Percentiles rank a stretch among this genome's conserved stretches.
These are phyloP conservation scores for Galerucella nymphaeae DNA, from an alignment of 2,888 invertebrate genomes.

Conservation along the genomic window DNA sequence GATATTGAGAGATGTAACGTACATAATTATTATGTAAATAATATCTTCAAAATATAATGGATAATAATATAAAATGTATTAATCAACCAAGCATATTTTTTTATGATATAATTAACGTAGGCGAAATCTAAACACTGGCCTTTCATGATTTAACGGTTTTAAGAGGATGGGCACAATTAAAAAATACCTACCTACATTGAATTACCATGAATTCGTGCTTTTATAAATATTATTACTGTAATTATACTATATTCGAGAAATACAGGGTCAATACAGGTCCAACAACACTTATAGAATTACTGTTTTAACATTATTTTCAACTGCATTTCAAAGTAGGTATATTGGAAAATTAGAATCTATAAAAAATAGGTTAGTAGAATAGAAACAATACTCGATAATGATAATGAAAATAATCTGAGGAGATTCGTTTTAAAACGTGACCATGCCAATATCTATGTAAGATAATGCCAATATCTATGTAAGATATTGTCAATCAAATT, in stretches of 20 bases:
- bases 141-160: slow-evolving; percentile 7
- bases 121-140: neutral
- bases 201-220: neutral
- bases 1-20: neutral
- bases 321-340: neutral
- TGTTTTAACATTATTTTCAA: neutral
- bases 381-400: no score
- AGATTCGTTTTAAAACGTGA: neutral
- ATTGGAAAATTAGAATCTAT: neutral
- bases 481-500: neutral
- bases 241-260: neutral
- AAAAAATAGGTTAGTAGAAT: neutral
- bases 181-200: neutral
- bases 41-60: slow-evolving; percentile 2
- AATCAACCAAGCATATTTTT: neutral
- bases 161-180: slow-evolving; percentile 11
- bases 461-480: neutral
- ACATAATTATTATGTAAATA: slow-evolving; percentile 6
- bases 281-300: neutral
- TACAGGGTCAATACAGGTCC: neutral
- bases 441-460: neutral
- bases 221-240: neutral
- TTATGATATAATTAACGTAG: slow-evolving; percentile 5
- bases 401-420: no score
- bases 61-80: neutral